Percentiles rank a stretch among this genome's conserved stretches.
Conservation (phyloP, 2,888 invertebrate species). For the Syrphus vitripennis region DNA sequence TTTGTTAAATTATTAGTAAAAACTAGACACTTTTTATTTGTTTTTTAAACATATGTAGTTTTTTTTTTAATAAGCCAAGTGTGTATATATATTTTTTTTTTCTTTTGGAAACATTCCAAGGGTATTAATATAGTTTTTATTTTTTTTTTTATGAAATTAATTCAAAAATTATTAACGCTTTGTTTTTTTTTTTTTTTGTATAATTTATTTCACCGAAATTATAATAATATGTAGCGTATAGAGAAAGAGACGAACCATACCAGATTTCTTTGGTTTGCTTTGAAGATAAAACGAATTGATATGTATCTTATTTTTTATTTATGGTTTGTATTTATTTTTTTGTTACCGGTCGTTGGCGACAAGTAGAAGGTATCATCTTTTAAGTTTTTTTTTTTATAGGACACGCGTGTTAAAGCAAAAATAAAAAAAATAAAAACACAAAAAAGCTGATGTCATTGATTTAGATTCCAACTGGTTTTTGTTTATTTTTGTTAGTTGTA, state of each 20-base stretch:
- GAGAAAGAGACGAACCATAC: neutral
- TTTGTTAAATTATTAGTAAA: neutral
- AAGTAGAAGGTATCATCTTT: neutral
- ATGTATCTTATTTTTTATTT: neutral
- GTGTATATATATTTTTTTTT: neutral
- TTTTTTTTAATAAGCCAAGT: neutral
- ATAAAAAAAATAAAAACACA: too few species aligned
- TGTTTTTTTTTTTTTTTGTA: neutral
- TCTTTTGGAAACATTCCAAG: constrained; percentile 10
- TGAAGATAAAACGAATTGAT: constrained; percentile 11
- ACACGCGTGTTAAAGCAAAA: neutral
- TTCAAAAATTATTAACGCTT: neutral
- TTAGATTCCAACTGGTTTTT: neutral
- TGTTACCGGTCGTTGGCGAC: neutral
- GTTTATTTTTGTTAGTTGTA: too few species aligned
- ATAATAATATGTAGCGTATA: neutral
- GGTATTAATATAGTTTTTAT: constrained; percentile 11
- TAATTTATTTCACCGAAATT: constrained; percentile 4
- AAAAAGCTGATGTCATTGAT: constrained; percentile 18
- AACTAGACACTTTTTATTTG: neutral
- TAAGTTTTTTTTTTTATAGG: neutral
- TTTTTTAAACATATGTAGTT: neutral
- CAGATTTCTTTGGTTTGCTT: neutral
- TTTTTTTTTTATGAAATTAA: neutral
- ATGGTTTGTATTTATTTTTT: neutral